Conservation (phyloP, 2,113 vertebrate genomes). For the Callaeas wilsoni region DNA sequence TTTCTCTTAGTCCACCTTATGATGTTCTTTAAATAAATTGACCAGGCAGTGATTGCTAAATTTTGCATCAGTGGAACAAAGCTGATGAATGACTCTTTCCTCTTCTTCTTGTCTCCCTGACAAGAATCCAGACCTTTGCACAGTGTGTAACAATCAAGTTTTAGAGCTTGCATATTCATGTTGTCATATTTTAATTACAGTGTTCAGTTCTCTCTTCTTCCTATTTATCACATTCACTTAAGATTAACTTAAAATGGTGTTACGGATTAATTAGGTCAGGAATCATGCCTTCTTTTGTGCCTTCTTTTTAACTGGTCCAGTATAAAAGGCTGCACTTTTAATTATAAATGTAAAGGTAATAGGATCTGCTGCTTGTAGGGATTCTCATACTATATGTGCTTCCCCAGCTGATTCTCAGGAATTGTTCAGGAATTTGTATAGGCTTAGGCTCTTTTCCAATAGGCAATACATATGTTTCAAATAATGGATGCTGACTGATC, state of each 20-base stretch:
- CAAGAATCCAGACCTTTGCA: neutral
- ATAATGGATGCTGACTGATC: neutral
- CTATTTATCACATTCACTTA: neutral
- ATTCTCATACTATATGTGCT: neutral
- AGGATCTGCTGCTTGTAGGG: neutral
- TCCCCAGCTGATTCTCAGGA: neutral
- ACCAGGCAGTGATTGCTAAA: neutral
- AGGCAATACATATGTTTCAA: neutral
- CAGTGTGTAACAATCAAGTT: neutral
- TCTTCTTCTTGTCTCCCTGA: neutral
- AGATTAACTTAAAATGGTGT: neutral
- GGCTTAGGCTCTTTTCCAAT: neutral
- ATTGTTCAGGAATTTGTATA: neutral
- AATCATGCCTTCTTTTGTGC: neutral
- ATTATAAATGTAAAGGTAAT: neutral
- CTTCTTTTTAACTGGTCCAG: neutral
- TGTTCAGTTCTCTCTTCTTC: neutral
- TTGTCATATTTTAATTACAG: conserved; percentile 18
- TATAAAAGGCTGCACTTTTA: neutral
- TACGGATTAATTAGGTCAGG: neutral
- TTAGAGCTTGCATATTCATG: neutral
- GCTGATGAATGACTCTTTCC: neutral
- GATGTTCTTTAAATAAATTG: neutral
- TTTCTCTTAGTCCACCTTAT: neutral
- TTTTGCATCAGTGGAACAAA: neutral